Evolutionary conservation across 2,888 invertebrate species (phyloP).

Genomic region (Drosophila niveifrons): DNA sequence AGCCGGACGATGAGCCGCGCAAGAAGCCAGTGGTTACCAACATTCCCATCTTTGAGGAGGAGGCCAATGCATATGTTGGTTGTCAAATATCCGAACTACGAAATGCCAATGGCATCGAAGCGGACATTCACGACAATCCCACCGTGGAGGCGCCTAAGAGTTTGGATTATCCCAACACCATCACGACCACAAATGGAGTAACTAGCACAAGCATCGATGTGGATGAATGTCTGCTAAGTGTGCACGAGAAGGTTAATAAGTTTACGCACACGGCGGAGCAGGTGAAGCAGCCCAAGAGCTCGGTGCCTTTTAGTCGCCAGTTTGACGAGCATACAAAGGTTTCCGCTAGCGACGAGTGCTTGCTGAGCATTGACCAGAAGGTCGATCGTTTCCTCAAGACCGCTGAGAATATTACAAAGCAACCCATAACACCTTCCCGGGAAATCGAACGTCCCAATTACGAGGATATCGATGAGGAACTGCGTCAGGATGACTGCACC

Average conservation of each 20-base stretch:
- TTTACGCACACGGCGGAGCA: constrained; percentile 87
- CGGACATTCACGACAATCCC: constrained; percentile 76
- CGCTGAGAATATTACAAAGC: constrained; percentile 87
- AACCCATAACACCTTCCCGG: constrained; percentile 59
- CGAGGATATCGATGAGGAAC: constrained; percentile 87
- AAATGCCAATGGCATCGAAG: constrained; percentile 77
- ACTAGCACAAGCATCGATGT: constrained; percentile 75
- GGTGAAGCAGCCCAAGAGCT: constrained; percentile 84
- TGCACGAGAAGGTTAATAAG: constrained; percentile 90
- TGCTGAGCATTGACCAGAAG: constrained; percentile 89
- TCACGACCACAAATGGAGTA: not conserved
- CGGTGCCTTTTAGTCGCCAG: constrained; percentile 81
- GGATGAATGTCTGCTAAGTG: constrained; percentile 89
- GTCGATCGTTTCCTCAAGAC: constrained; percentile 88
- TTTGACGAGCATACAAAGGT: constrained; percentile 78
- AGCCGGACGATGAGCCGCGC: constrained; percentile 89
- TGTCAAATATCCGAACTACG: constrained; percentile 87
- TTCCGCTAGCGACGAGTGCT: constrained; percentile 86
- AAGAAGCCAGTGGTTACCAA: constrained; percentile 85
- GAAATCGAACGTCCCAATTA: constrained; percentile 86
- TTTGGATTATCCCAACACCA: constrained; percentile 80
- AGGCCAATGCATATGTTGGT: constrained; percentile 84
- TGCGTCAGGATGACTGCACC: constrained; percentile 88
- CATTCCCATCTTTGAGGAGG: constrained; percentile 87
- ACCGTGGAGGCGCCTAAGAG: constrained; percentile 86